Evolutionary conservation across 2,888 invertebrate species (phyloP).

Genomic region (Smittia sp.): DNA sequence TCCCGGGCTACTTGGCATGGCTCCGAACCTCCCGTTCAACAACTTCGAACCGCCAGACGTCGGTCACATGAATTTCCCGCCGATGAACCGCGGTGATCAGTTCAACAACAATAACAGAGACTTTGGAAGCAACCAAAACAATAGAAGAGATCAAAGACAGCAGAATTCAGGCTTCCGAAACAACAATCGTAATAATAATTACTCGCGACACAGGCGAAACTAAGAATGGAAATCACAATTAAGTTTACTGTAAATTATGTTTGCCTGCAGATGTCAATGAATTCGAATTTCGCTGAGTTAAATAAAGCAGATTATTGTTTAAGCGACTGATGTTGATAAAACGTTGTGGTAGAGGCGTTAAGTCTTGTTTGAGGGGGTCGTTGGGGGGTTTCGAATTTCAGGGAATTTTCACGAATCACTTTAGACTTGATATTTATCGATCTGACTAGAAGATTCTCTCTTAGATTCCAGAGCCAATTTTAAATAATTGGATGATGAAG

Average conservation of each 20-base stretch:
- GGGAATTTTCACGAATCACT: too few species aligned
- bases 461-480: too few species aligned
- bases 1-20: slow-evolving; percentile 61
- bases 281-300: neutral
- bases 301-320: too few species aligned
- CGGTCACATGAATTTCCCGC: neutral
- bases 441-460: too few species aligned
- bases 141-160: slow-evolving; percentile 23
- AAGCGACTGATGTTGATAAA: too few species aligned
- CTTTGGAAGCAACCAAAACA: neutral
- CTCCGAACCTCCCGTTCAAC: slow-evolving; percentile 53
- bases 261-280: neutral
- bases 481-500: too few species aligned
- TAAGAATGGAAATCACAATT: neutral
- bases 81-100: neutral
- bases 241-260: neutral
- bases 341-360: too few species aligned
- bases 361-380: too few species aligned
- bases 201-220: neutral
- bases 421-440: too few species aligned
- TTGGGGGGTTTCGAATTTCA: too few species aligned
- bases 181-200: slow-evolving; percentile 6
- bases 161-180: slow-evolving; percentile 14
- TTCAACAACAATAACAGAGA: neutral
- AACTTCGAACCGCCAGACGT: slow-evolving; percentile 24